Base-by-base conservation (phyloP, 2,888 invertebrate species). In the Meta bourneti region DNA sequence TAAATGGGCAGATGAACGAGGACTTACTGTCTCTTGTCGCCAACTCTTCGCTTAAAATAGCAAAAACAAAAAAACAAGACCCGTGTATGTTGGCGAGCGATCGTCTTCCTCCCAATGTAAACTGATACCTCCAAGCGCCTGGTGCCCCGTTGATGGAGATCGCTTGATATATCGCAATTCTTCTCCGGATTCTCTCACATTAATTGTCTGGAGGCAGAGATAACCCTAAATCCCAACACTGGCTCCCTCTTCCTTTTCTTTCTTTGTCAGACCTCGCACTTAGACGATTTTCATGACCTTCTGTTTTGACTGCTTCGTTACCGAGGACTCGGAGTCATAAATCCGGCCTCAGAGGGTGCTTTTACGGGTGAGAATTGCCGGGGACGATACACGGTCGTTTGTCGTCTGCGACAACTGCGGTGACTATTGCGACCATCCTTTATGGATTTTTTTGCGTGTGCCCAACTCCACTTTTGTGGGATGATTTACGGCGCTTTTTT, bases 161-260 rank as follows among this genome's bases (percentile, higher is more conserved):
- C 51, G 52, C 6, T 20, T 91, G 90, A 91, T 91, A 91, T 86
- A 91, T 91, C 51, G 82, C 75, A 86, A 91, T 87, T 82, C 78
- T 91, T 91, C 87, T 80, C 49, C 54, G 90, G 90, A 91, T 91
- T 91, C 91, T 87, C 91, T 75, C 91, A 91, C 91, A 91, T 91
- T 91, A 91, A 91, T 91, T 87, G 86, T 91, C 87, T 91, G 81
- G 70, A 86, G 71, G 49, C n/a, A 90, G 90, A 52, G 82, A 91
- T 86, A 91, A 91, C 91, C 78, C 90, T 61, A 86, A 74, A 86
- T 78, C 77, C 69, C 78, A 86, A 61, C 51, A 84, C 54, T 72
- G 54, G n/a, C 49, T n/a, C 70, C 49, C 34, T 48, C 34, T n/a
- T 54, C 51, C 52, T 13, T 11, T 54, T 74, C 54, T 80, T 52